phyloP scores from a whole-genome alignment of 64 coral and sea anemone species.

The Stichodactyla helianthus region DNA sequence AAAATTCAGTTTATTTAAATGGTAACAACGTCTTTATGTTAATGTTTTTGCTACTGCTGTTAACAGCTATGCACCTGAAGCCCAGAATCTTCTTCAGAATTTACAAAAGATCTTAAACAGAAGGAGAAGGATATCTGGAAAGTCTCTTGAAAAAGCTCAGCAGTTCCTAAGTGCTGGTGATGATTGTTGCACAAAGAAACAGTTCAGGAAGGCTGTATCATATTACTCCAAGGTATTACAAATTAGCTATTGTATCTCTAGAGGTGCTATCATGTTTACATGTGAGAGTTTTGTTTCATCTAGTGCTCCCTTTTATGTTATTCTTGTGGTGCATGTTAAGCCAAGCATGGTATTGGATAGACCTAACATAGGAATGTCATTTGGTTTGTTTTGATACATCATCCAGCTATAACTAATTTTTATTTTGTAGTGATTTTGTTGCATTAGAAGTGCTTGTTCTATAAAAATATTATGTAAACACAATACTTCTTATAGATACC shows the following conservation, averaged over 20 bases:
- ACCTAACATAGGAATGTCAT: too few species aligned
- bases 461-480: too few species aligned
- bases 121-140: background rate
- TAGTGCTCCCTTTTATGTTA: background rate
- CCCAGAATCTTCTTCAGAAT: conserved; percentile 24
- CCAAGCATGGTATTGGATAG: too few species aligned
- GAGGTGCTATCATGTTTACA: background rate
- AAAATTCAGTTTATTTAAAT: background rate
- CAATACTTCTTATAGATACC: too few species aligned
- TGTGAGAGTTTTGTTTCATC: background rate
- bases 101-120: conserved; percentile 45
- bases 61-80: conserved; percentile 26
- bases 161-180: conserved; percentile 30
- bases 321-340: too few species aligned
- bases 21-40: background rate
- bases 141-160: conserved; percentile 33
- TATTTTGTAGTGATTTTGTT: too few species aligned
- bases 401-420: too few species aligned
- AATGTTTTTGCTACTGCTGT: background rate
- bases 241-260: background rate
- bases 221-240: conserved; percentile 42
- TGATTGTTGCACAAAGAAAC: conserved; percentile 13
- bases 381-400: too few species aligned
- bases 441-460: too few species aligned
- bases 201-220: conserved; percentile 52